Percentiles rank a stretch among this genome's conserved stretches.
Evolutionary conservation across 2,888 invertebrate genomes (phyloP).

Genomic region (Phytoseiulus persimilis): DNA sequence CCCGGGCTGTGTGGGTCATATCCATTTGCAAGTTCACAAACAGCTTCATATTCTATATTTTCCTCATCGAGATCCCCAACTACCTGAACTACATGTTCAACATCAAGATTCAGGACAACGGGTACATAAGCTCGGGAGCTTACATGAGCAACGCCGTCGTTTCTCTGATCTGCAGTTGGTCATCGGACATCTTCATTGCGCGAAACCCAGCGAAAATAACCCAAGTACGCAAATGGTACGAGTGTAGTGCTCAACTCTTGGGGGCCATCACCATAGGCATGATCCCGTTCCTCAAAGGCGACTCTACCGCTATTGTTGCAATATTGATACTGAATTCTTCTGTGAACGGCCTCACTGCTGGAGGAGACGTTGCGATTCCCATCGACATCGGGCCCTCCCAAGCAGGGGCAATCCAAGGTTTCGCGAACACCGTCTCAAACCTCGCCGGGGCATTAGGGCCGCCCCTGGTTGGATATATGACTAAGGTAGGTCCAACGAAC

Average conservation of each 20-base stretch:
- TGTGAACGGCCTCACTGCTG: slow-evolving; percentile 30
- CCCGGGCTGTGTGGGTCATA: slow-evolving; percentile 24
- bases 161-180: slow-evolving; percentile 22
- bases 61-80: slow-evolving; percentile 12
- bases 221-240: not conserved
- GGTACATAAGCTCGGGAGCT: slow-evolving; percentile 11
- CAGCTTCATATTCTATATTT: slow-evolving; percentile 38
- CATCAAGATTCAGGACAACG: not conserved
- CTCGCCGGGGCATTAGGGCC: not conserved
- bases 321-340: slow-evolving; percentile 9
- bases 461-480: not conserved
- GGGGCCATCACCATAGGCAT: not conserved
- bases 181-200: slow-evolving; percentile 1
- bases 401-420: slow-evolving; percentile 26
- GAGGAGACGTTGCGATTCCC: slow-evolving; percentile 14
- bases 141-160: slow-evolving; percentile 18
- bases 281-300: not conserved
- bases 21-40: slow-evolving; percentile 30
- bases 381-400: slow-evolving; percentile 27
- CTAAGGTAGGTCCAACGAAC: not conserved
- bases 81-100: slow-evolving; percentile 15
- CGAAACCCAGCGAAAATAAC: slow-evolving; percentile 20
- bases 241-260: slow-evolving; percentile 20
- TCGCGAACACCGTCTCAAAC: slow-evolving; percentile 9
- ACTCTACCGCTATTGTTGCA: not conserved